Conservation (phyloP, 2,888 invertebrate genomes). For the Nephrotoma flavescens region DNA sequence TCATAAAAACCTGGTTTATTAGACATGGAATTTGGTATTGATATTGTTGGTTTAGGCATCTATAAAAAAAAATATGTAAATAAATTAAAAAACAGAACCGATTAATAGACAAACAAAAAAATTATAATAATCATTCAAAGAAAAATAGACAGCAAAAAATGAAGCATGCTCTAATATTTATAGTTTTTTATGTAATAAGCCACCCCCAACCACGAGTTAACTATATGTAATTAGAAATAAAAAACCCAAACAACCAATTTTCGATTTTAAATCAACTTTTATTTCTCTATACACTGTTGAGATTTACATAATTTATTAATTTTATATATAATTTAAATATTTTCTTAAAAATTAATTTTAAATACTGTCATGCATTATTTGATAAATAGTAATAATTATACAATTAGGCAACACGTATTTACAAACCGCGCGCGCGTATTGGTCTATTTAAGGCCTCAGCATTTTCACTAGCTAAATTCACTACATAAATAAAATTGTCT, state of each 20-base stretch:
- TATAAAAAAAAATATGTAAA: conserved; percentile 17
- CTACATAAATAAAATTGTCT: conserved; percentile 10
- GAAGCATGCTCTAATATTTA: neutral
- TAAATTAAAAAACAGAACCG: neutral
- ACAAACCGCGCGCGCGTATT: neutral
- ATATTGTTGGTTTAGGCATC: conserved; percentile 35
- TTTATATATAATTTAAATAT: neutral
- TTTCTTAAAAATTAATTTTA: neutral
- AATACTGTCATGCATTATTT: neutral
- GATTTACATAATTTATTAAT: neutral
- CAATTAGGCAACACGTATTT: neutral
- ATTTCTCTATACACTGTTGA: neutral
- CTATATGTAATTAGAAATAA: neutral
- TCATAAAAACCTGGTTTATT: conserved; percentile 24
- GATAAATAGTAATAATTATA: neutral
- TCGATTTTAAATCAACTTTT: neutral
- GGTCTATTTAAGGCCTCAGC: neutral
- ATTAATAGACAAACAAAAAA: neutral
- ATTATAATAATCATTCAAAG: conserved; percentile 20
- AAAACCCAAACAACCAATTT: neutral
- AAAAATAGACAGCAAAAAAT: conserved; percentile 3
- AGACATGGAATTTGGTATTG: conserved; percentile 38
- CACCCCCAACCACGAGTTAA: neutral
- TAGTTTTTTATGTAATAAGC: neutral
- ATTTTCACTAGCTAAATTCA: neutral